Percentiles rank a stretch among this genome's conserved stretches.
phyloP scores from a whole-genome alignment of 2,888 invertebrate genomes.

The Caenorhabditis doughertyi region DNA sequence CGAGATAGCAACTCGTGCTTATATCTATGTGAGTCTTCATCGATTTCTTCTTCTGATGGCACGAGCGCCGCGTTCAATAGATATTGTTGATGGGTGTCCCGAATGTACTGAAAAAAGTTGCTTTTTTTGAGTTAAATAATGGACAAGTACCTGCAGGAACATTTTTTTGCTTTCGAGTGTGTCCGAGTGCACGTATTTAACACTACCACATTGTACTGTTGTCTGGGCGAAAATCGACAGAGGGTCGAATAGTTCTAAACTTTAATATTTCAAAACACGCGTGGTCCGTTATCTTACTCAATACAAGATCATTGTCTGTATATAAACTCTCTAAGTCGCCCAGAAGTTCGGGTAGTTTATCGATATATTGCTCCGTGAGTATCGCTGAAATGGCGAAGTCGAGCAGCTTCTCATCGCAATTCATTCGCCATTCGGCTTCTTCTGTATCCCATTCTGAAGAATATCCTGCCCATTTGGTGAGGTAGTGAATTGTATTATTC shows the following conservation, averaged over 20 bases:
- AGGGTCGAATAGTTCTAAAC: constrained; percentile 2
- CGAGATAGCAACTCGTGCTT: not conserved
- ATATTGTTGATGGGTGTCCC: constrained; percentile 16
- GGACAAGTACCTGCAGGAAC: constrained; percentile 11
- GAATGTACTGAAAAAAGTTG: not conserved
- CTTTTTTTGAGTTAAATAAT: no score
- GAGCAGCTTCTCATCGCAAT: constrained; percentile 1
- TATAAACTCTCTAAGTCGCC: not conserved
- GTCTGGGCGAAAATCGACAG: not conserved
- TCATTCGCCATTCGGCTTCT: constrained; percentile 12
- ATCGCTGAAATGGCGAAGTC: not conserved
- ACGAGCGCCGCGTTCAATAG: not conserved
- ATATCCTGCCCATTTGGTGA: constrained; percentile 6
- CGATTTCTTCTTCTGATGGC: constrained; percentile 6
- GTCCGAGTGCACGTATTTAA: constrained; percentile 7
- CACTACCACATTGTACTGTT: constrained; percentile 6
- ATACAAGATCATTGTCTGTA: not conserved
- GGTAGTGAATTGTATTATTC: not conserved
- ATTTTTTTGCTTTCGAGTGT: not conserved
- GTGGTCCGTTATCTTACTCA: not conserved
- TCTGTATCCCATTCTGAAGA: not conserved
- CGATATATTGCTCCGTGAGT: not conserved
- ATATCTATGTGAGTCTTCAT: not conserved
- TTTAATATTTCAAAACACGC: not conserved
- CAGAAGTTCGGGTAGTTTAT: not conserved